Evolutionary conservation across 2,113 vertebrate species (phyloP).

Genomic region (Sylvia atricapilla): DNA sequence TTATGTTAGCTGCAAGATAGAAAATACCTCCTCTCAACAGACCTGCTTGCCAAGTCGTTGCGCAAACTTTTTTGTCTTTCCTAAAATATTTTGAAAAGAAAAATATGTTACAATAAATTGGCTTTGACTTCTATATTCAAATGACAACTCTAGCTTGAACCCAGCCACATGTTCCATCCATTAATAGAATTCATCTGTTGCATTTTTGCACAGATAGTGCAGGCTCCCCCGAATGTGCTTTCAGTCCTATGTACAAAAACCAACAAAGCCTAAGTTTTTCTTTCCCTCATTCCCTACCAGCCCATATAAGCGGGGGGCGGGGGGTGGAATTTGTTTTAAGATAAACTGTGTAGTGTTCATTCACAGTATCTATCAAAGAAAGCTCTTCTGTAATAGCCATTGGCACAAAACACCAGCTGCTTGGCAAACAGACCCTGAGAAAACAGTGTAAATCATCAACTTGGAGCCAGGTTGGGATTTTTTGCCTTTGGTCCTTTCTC

Average conservation of each 20-base stretch:
- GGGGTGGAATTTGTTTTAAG: not conserved
- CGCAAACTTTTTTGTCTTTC: conserved; percentile 67
- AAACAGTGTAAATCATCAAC: conserved; percentile 34
- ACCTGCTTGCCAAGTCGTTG: conserved; percentile 71
- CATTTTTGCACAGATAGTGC: conserved; percentile 3
- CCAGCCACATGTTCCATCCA: conserved; percentile 36
- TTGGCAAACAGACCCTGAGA: conserved; percentile 29
- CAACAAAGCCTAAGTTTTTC: conserved; percentile 16
- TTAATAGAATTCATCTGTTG: conserved; percentile 63
- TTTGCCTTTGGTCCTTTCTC: conserved; percentile 3
- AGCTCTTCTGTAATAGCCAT: conserved; percentile 42
- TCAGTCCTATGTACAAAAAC: not conserved
- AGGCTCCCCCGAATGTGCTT: conserved; percentile 6
- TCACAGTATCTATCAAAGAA: conserved; percentile 24
- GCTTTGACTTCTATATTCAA: conserved; percentile 60
- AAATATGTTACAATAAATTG: conserved; percentile 66
- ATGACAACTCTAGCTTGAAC: conserved; percentile 47
- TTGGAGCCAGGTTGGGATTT: not conserved
- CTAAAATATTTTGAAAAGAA: conserved; percentile 78
- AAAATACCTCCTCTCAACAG: conserved; percentile 66
- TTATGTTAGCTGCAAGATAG: conserved; percentile 69
- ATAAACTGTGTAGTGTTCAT: conserved; percentile 17
- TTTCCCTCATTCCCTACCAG: not conserved
- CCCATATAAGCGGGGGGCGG: not conserved
- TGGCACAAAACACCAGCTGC: conserved; percentile 28